Conservation (phyloP, 2,797 vertebrate species). For the Rallus crepitans region DNA sequence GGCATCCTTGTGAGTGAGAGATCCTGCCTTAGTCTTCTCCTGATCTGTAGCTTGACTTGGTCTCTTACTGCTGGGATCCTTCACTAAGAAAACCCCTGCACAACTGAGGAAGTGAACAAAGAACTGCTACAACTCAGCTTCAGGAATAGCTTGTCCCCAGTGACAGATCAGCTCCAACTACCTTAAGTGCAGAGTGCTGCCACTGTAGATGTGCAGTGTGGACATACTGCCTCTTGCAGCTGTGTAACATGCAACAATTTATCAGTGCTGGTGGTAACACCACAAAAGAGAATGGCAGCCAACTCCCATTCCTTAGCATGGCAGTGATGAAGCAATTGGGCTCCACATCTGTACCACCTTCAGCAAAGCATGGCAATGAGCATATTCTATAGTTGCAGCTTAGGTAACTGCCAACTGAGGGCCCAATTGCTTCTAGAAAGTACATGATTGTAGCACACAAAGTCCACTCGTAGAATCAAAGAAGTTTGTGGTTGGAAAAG, state of each 20-base stretch:
- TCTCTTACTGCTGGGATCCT: neutral
- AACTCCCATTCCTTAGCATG: neutral
- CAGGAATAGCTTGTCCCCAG: neutral
- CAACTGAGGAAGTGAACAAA: neutral
- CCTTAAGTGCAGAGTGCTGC: neutral
- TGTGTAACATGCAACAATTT: neutral
- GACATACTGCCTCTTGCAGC: neutral
- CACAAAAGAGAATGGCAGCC: neutral
- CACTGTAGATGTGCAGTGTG: rapidly evolving
- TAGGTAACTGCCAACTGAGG: neutral
- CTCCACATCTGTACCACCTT: neutral
- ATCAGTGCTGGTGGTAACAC: neutral
- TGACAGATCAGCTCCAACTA: neutral
- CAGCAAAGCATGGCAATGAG: neutral
- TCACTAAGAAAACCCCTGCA: neutral
- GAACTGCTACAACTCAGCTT: neutral
- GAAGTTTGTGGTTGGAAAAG: too few species aligned
- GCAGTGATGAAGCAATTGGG: neutral
- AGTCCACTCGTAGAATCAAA: neutral
- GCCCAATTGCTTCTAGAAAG: neutral
- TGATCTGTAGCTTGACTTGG: neutral
- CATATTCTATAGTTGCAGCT: neutral
- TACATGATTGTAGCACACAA: neutral
- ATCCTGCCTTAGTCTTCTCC: neutral
- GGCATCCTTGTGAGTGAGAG: neutral